phyloP scores from a whole-genome alignment of 2,797 vertebrate species.

The Lithobates pipiens region DNA sequence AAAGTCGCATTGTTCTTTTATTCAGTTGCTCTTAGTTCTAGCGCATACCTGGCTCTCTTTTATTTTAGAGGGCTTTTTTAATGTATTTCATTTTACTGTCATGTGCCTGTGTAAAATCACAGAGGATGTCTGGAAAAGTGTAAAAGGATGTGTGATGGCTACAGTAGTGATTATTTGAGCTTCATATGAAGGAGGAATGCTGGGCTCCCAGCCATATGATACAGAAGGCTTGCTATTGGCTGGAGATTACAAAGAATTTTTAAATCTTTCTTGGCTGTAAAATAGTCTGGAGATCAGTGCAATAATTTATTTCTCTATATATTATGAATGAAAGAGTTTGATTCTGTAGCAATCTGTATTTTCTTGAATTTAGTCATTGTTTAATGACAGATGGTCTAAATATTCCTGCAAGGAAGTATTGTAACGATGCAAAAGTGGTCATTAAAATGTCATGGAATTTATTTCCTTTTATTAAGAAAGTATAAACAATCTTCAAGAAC shows the following conservation, averaged over 20 bases:
- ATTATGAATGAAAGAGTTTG: constrained; percentile 41
- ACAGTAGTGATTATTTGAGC: constrained; percentile 13
- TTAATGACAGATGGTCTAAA: constrained; percentile 39
- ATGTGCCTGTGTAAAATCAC: neutral
- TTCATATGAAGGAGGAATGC: constrained; percentile 11
- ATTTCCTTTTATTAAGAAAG: neutral
- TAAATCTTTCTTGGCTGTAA: constrained; percentile 49
- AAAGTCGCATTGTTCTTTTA: neutral
- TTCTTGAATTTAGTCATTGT: constrained; percentile 28
- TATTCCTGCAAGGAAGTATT: too few relatives aligned
- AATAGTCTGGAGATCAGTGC: constrained; percentile 33
- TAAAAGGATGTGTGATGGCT: neutral
- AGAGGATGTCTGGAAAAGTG: neutral
- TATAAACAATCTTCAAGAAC: neutral
- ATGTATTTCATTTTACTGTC: constrained; percentile 1
- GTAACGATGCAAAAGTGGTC: neutral
- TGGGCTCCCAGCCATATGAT: constrained; percentile 29
- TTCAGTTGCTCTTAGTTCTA: neutral
- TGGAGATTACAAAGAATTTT: constrained; percentile 44
- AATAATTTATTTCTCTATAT: constrained; percentile 46
- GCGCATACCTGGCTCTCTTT: neutral
- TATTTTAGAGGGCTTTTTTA: neutral
- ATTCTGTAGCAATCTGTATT: constrained; percentile 8
- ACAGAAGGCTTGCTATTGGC: constrained; percentile 34
- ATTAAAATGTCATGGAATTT: constrained; percentile 13